Evolutionary conservation across 2,797 vertebrate species (phyloP).

Genomic region (Tokudaia tokunoshimensis): DNA sequence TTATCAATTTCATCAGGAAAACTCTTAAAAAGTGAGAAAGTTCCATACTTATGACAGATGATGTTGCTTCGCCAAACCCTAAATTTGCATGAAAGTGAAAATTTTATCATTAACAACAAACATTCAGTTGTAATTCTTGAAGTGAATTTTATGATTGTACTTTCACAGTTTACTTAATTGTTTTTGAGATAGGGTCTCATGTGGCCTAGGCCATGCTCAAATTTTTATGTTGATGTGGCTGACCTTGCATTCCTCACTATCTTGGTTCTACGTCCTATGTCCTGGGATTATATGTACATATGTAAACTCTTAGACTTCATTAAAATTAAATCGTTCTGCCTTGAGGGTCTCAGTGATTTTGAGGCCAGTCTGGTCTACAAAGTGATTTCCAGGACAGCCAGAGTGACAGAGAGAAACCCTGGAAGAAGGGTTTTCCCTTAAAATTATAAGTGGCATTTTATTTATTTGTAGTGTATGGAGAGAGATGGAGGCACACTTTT

Average conservation of each 20-base stretch:
- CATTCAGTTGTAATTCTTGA: constrained; percentile 14
- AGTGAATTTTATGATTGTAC: not conserved
- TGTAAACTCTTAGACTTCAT: not conserved
- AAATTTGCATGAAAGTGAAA: not conserved
- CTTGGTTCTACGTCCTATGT: not conserved
- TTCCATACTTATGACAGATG: not conserved
- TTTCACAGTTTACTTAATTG: not conserved
- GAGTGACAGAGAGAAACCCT: not conserved
- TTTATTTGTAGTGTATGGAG: not conserved
- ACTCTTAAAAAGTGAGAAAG: not conserved
- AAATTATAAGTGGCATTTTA: not conserved
- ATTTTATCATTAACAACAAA: constrained; percentile 35
- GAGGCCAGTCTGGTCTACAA: not conserved
- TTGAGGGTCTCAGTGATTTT: not conserved
- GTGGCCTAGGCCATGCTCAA: not conserved
- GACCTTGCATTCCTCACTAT: not conserved
- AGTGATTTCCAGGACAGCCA: not conserved
- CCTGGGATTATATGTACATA: not conserved
- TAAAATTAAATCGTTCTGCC: not conserved
- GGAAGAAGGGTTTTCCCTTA: not conserved
- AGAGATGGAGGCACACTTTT: not conserved
- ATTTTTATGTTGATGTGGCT: not conserved
- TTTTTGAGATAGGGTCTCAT: not conserved
- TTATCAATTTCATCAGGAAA: not conserved
- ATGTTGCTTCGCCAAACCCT: not conserved